Evolutionary conservation across 2,113 vertebrate species (phyloP).

Genomic region (Symphodus melops): DNA sequence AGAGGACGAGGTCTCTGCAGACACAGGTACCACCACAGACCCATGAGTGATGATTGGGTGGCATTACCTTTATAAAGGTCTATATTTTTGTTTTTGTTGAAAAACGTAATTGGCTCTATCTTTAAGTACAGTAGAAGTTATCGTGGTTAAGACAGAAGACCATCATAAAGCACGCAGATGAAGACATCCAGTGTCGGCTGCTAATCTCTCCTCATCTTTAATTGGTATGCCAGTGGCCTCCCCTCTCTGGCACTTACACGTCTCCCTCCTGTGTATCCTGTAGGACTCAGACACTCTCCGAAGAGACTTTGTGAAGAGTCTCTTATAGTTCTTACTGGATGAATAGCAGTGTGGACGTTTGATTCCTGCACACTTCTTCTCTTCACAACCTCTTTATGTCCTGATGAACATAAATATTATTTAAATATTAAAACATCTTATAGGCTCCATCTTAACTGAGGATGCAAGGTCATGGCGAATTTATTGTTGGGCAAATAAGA

Average conservation of each 20-base stretch:
- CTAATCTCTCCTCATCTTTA: constrained; percentile 44
- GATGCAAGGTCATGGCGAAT: background rate
- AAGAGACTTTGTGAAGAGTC: constrained; percentile 26
- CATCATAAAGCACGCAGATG: background rate
- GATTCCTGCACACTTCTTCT: constrained; percentile 27
- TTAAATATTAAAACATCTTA: background rate
- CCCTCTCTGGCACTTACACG: background rate
- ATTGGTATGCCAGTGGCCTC: constrained; percentile 36
- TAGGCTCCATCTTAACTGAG: background rate
- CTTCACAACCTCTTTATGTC: constrained; percentile 3
- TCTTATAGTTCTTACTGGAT: constrained; percentile 25
- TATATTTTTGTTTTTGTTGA: too few species aligned
- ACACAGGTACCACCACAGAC: too few species aligned
- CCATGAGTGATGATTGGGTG: too few species aligned
- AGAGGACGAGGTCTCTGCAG: too few species aligned
- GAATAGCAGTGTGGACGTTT: constrained; percentile 36
- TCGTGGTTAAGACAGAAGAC: background rate
- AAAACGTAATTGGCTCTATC: too few species aligned
- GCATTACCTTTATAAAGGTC: too few species aligned
- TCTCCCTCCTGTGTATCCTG: constrained; percentile 23
- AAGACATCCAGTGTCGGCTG: constrained; percentile 13
- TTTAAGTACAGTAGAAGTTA: background rate
- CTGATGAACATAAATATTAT: background rate
- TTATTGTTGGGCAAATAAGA: too few species aligned
- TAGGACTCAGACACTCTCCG: constrained; percentile 41